Percentiles rank a stretch among this genome's conserved stretches.
phyloP scores from a whole-genome alignment of 1,140 invertebrate species.

The Zaprionus nigranus region DNA sequence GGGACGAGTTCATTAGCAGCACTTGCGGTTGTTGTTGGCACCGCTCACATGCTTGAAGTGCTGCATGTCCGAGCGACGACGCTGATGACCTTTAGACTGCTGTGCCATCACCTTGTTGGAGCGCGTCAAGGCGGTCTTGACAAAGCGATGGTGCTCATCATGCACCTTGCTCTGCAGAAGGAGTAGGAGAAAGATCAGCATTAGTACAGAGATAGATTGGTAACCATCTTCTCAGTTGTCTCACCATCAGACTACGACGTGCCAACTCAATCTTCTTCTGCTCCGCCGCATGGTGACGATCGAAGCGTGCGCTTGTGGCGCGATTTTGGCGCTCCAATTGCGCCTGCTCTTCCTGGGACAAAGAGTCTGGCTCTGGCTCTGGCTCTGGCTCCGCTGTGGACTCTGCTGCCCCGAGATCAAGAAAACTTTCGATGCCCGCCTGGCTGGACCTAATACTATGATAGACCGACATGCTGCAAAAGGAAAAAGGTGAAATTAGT shows the following conservation, averaged over 20 bases:
- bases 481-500: background rate
- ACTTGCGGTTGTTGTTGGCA: conserved; percentile 91
- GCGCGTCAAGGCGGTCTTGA: conserved; percentile 87
- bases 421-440: conserved; percentile 78
- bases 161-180: conserved; percentile 75
- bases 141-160: conserved; percentile 86
- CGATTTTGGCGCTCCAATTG: conserved; percentile 44
- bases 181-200: background rate
- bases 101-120: conserved; percentile 88
- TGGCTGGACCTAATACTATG: conserved; percentile 84
- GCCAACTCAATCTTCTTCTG: conserved; percentile 74
- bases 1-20: conserved; percentile 84
- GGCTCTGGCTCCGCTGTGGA: conserved; percentile 18
- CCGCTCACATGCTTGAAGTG: conserved; percentile 87
- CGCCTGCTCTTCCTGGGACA: background rate
- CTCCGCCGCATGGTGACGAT: conserved; percentile 70
- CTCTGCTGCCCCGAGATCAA: conserved; percentile 74
- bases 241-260: conserved; percentile 74
- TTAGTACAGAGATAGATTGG: background rate
- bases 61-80: conserved; percentile 87
- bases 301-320: conserved; percentile 58
- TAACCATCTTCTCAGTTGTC: background rate
- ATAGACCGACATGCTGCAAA: conserved; percentile 92
- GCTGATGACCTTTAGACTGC: conserved; percentile 87
- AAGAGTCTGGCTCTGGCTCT: conserved; percentile 15